Evolutionary conservation across 2,113 vertebrate species (phyloP).

Genomic region (Eulemur rufifrons): DNA sequence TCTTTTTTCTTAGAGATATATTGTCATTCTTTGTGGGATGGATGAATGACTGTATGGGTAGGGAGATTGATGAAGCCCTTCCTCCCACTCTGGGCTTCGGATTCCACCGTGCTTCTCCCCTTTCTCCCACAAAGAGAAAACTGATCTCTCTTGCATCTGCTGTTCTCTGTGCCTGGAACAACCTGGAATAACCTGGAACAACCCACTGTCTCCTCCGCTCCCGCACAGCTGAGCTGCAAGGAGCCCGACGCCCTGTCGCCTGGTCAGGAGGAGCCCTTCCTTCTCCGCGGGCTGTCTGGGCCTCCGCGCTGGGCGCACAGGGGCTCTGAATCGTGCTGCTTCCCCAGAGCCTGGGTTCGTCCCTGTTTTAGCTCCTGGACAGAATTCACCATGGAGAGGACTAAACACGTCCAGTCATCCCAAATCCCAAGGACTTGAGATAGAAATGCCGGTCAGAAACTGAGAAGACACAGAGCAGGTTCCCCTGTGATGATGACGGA

Average conservation of each 20-base stretch:
- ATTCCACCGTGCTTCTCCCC: too few relatives aligned
- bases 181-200: too few relatives aligned
- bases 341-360: not conserved
- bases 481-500: not conserved
- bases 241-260: too few relatives aligned
- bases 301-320: not conserved
- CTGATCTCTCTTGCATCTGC: too few relatives aligned
- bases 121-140: too few relatives aligned
- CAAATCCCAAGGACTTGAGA: not conserved
- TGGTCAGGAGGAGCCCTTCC: too few relatives aligned
- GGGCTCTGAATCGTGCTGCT: not conserved
- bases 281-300: too few relatives aligned
- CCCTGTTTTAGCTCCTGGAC: not conserved
- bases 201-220: too few relatives aligned
- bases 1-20: not conserved
- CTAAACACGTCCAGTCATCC: rapidly evolving
- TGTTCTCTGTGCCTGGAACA: too few relatives aligned
- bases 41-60: not conserved
- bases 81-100: too few relatives aligned
- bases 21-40: not conserved
- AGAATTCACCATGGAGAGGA: too few relatives aligned
- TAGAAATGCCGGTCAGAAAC: not conserved
- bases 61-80: not conserved
- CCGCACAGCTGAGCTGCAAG: too few relatives aligned
- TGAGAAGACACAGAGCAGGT: not conserved